Evolutionary conservation across 92 coral and sea anemone genomes (phyloP).

Genomic region (Zoanthus solanderi): DNA sequence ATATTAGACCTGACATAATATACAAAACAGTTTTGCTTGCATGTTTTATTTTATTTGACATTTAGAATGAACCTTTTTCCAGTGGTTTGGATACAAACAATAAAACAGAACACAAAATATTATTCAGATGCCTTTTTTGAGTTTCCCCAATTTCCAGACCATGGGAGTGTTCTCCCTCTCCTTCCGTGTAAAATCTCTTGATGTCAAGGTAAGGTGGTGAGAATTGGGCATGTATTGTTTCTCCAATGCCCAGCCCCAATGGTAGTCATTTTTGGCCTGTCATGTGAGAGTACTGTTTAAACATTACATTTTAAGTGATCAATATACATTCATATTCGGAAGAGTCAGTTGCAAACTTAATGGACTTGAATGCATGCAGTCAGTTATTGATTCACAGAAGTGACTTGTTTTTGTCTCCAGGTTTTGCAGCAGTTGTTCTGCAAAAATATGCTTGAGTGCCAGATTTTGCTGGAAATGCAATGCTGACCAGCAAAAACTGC

Average conservation of each 20-base stretch:
- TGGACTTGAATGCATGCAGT: slow-evolving; percentile 20
- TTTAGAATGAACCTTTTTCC: slow-evolving; percentile 26
- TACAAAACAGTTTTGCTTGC: slow-evolving; percentile 12
- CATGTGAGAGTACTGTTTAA: slow-evolving; percentile 26
- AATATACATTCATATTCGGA: slow-evolving; percentile 36
- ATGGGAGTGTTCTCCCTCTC: slow-evolving; percentile 28
- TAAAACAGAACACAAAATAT: slow-evolving; percentile 20
- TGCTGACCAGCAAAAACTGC: slow-evolving; percentile 18
- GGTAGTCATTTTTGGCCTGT: slow-evolving; percentile 15
- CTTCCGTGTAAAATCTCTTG: slow-evolving; percentile 1
- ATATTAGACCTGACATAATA: slow-evolving; percentile 6
- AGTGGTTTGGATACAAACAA: slow-evolving; percentile 21
- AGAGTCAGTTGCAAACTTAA: slow-evolving; percentile 41
- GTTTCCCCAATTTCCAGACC: slow-evolving; percentile 28
- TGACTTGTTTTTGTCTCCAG: slow-evolving; percentile 28
- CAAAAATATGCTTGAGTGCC: slow-evolving; percentile 42
- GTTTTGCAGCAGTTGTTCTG: slow-evolving; percentile 42
- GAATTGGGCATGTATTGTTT: slow-evolving; percentile 30
- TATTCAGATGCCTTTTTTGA: slow-evolving; percentile 21
- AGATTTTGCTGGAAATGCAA: slow-evolving; percentile 38
- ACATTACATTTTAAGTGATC: slow-evolving; percentile 38
- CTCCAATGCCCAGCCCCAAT: slow-evolving; percentile 34
- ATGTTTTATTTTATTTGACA: slow-evolving; percentile 17
- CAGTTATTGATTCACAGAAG: slow-evolving; percentile 38
- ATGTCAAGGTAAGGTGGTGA: slow-evolving; percentile 29